These are phyloP conservation scores for Haliaeetus leucogaster DNA, from an alignment of 2,113 vertebrate genomes.

Conservation along the genomic window DNA sequence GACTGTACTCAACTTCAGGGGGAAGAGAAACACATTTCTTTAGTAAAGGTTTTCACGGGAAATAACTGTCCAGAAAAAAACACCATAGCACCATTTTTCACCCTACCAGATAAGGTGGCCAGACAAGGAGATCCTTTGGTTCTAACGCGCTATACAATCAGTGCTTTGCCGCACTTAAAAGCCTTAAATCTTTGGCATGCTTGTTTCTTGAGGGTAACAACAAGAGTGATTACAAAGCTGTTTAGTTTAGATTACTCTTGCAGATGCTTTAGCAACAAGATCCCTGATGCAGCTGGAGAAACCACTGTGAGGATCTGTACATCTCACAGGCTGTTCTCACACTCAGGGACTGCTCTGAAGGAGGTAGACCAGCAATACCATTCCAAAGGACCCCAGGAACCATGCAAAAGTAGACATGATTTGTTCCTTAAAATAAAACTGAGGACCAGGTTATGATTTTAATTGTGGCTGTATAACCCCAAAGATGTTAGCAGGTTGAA, in stretches of 20 bases:
- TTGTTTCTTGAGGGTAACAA: neutral
- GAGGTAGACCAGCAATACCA: neutral
- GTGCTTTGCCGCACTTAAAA: neutral
- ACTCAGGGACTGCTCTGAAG: neutral
- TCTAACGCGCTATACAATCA: neutral
- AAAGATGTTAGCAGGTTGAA: neutral
- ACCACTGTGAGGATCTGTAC: neutral
- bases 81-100: neutral
- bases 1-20: neutral
- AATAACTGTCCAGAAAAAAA: neutral
- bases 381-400: neutral
- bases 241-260: neutral
- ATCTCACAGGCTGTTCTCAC: neutral
- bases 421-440: neutral
- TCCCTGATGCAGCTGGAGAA: neutral
- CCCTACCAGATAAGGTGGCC: neutral
- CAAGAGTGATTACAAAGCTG: neutral
- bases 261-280: neutral
- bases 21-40: neutral
- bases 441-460: neutral
- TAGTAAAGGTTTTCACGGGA: neutral
- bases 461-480: neutral
- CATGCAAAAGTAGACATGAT: accelerated
- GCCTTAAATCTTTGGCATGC: neutral
- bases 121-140: neutral